These are phyloP conservation scores for Rostratula benghalensis DNA, from an alignment of 2,113 vertebrate genomes.

Conservation along the genomic window DNA sequence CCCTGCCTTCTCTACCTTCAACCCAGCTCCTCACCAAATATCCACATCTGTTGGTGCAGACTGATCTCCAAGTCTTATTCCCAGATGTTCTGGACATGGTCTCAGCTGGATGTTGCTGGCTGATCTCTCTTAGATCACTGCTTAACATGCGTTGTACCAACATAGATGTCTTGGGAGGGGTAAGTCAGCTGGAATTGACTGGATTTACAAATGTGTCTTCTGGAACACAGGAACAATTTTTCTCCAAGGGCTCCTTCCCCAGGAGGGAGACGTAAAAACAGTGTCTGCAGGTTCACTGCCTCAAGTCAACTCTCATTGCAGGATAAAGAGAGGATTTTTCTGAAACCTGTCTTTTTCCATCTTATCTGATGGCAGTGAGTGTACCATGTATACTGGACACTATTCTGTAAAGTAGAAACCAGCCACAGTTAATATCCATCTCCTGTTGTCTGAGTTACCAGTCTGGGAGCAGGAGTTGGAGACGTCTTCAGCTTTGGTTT, in stretches of 20 bases:
- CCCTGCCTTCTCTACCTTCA: background rate
- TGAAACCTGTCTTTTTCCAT: background rate
- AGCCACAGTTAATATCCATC: background rate
- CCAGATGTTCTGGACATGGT: background rate
- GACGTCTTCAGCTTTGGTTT: background rate
- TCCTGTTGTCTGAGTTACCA: background rate
- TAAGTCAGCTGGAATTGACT: background rate
- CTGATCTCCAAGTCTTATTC: background rate
- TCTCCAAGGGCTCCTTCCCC: background rate
- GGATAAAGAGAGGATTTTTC: background rate
- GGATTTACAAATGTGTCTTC: background rate
- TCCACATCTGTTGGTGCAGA: background rate
- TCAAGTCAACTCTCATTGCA: background rate
- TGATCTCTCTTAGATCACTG: background rate
- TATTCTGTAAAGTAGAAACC: background rate
- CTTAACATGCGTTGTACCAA: background rate
- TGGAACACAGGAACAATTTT: background rate
- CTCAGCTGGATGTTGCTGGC: background rate
- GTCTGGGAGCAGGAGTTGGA: background rate
- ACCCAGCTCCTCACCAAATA: background rate
- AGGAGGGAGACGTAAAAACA: background rate
- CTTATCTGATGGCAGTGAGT: background rate
- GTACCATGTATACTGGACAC: background rate
- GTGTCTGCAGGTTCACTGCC: background rate
- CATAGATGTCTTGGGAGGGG: background rate